Base-by-base conservation (phyloP, 2,888 invertebrate genomes). In the Frankliniella intonsa region DNA sequence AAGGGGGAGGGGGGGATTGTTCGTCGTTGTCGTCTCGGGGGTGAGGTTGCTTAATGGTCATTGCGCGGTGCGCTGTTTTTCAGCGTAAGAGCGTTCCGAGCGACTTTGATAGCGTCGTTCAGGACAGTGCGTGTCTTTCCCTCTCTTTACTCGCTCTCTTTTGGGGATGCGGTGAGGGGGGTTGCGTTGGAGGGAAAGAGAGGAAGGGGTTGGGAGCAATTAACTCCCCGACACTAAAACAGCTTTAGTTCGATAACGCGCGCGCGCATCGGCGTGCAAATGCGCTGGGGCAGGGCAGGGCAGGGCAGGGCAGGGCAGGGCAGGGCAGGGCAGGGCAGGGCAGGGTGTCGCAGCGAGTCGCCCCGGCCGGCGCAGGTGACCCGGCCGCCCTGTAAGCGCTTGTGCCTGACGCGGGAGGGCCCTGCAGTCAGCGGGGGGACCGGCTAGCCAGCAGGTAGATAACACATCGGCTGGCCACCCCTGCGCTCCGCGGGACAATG, bases 31-130 rank as follows among this genome's bases (percentile, higher is more conserved):
- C 69, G 69, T 69, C 69, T 69, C 2, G 69, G 69, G 69, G 69
- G 69, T 22, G 69, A 76, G 69, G 12, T 76, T 76, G 69, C 69
- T 76, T 76, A 76, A 76, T 76, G 69, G 25, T 76, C 69, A 76
- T 76, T 76, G 69, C 25, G 55, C 55, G 55, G 55, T 55, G 55
- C 55, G 69, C 22, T 76, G 69, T 76, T 76, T 76, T 76, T 76
- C 69, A n/a, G 69, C 69, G 69, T 76, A 76, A 76, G 69, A 25
- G 69, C 69, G 69, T n/a, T 12, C 25, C 10, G 25, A 12, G 69
- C 12, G 69, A 76, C 69, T 76, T 76, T 76, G 69, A 76, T 76
- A 76, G 69, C 69, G 25, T 76, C 69, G 69, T 76, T 76, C 22
- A 22, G 69, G 69, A 69, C 69, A 76, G 22, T 76, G 7, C 62